Percentiles rank a stretch among this genome's conserved stretches.
phyloP scores from a whole-genome alignment of 1,140 invertebrate species.

The Orchestia grillus region DNA sequence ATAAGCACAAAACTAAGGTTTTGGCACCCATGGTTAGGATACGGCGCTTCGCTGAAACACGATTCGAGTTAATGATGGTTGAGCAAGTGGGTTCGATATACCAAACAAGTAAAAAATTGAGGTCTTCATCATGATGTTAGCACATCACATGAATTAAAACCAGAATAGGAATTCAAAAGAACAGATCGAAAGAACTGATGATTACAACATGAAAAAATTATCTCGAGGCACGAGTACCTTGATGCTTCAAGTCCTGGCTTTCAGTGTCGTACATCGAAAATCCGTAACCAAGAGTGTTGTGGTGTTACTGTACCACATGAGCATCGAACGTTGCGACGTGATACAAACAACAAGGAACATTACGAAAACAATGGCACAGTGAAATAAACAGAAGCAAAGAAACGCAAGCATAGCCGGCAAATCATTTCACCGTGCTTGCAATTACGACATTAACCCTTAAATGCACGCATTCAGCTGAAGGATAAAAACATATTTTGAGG shows the following conservation, averaged over 20 bases:
- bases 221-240: background rate
- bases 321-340: background rate
- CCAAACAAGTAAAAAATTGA: background rate
- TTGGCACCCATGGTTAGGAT: no score
- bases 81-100: background rate
- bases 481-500: no score
- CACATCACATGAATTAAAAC: background rate
- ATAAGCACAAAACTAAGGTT: no score
- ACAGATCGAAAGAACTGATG: background rate
- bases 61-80: no score
- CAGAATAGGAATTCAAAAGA: background rate
- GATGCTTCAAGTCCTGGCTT: no score
- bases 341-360: background rate
- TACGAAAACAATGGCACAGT: background rate
- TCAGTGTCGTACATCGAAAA: background rate
- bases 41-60: no score
- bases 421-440: background rate
- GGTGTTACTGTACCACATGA: background rate
- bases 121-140: background rate
- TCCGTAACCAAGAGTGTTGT: background rate
- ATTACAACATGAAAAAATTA: background rate
- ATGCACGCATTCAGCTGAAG: no score
- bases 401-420: background rate
- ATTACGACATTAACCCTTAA: no score
- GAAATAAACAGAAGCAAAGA: background rate